Evolutionary conservation across 2,888 invertebrate species (phyloP).

Genomic region (Branchipolynoe longqiensis): DNA sequence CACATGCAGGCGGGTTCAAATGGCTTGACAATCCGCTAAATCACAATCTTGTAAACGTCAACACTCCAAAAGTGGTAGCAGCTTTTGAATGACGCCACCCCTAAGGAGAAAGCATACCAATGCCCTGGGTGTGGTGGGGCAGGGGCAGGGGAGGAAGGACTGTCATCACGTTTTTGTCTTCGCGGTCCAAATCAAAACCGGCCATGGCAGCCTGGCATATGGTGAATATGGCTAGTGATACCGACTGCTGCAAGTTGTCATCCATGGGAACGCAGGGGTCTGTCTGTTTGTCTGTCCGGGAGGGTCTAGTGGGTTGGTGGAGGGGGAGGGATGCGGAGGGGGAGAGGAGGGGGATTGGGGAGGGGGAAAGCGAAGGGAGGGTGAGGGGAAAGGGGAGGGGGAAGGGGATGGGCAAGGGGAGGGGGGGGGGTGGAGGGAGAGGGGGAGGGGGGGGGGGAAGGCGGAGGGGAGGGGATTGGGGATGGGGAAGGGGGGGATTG

Average conservation of each 20-base stretch:
- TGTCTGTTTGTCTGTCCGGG: no score
- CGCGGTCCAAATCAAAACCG: background rate
- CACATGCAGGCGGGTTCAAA: conserved; percentile 14
- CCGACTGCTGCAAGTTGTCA: conserved; percentile 2
- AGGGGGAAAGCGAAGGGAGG: no score
- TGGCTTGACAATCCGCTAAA: conserved; percentile 7
- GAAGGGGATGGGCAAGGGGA: no score
- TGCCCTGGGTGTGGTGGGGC: background rate
- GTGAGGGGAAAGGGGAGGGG: no score
- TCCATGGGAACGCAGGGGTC: background rate
- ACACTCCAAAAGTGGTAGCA: conserved; percentile 32
- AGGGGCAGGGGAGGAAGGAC: no score
- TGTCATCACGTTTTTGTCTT: conserved; percentile 31
- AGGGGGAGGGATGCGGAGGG: no score
- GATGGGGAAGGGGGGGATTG: no score
- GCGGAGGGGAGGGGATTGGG: no score
- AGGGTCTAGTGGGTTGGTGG: no score
- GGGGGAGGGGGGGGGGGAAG: no score
- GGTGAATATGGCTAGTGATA: background rate
- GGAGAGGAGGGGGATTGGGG: no score
- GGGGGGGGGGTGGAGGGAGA: no score
- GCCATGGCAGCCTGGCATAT: conserved; percentile 2
- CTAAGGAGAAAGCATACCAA: background rate
- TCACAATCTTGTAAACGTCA: conserved; percentile 22
- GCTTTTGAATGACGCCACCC: background rate